Evolutionary conservation across 2,113 vertebrate species (phyloP).

Genomic region (Alectura lathami): DNA sequence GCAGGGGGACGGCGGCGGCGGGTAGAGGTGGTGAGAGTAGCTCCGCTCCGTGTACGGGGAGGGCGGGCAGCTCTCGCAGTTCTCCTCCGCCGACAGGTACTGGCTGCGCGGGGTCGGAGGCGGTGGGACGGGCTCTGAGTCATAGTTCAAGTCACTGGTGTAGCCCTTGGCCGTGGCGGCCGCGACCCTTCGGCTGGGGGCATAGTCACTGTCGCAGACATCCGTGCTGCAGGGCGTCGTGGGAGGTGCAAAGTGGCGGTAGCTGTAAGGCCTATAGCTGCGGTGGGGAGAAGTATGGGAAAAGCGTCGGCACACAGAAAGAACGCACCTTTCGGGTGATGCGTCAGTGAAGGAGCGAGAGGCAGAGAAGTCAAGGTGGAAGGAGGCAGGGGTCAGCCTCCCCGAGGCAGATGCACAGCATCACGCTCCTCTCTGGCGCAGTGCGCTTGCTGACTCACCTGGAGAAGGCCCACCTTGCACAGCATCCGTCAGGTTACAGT

Average conservation of each 20-base stretch:
- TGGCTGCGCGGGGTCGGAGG: conserved; percentile 95
- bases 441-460: fast-evolving
- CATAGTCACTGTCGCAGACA: conserved; percentile 97
- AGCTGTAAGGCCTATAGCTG: conserved; percentile 94
- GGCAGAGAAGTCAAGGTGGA: fast-evolving
- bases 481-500: fast-evolving
- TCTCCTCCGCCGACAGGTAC: conserved; percentile 97
- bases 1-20: conserved; percentile 92
- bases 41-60: conserved; percentile 95
- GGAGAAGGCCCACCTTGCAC: not conserved
- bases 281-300: not conserved
- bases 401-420: not conserved
- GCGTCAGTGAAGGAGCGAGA: fast-evolving
- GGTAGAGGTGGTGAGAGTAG: conserved; percentile 96
- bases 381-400: fast-evolving
- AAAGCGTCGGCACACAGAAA: fast-evolving
- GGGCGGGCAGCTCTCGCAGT: conserved; percentile 96
- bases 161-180: conserved; percentile 84
- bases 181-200: conserved; percentile 83
- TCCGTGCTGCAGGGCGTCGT: conserved; percentile 98
- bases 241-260: conserved; percentile 94
- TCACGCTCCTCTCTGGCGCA: fast-evolving
- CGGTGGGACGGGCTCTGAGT: conserved; percentile 94
- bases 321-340: fast-evolving
- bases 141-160: conserved; percentile 95